phyloP scores from a whole-genome alignment of 2,797 vertebrate genomes.

The Alcedo atthis region DNA sequence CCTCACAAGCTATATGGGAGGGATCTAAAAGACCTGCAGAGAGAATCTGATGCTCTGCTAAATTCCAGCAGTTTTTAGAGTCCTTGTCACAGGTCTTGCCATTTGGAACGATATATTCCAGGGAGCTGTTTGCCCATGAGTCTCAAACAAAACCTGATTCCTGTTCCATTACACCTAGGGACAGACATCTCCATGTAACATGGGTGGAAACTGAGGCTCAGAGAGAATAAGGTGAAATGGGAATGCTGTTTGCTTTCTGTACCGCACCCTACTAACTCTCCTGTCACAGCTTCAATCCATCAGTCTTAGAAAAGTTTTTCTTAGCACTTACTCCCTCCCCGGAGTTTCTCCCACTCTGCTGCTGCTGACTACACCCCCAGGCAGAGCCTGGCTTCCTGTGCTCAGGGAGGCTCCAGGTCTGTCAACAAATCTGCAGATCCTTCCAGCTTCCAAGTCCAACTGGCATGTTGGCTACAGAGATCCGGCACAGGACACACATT shows the following conservation, averaged over 20 bases:
- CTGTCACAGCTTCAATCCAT: background rate
- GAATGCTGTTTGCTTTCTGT: background rate
- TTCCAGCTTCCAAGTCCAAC: background rate
- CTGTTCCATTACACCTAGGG: background rate
- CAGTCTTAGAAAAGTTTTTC: background rate
- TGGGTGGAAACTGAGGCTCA: background rate
- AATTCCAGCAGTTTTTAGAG: background rate
- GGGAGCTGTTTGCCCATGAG: background rate
- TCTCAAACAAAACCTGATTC: background rate
- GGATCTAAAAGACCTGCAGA: background rate
- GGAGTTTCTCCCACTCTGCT: background rate
- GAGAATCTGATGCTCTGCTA: background rate
- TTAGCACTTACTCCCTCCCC: background rate
- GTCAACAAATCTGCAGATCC: background rate
- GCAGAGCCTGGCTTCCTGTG: background rate
- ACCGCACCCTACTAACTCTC: background rate
- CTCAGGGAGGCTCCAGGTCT: background rate
- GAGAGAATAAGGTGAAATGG: rapidly evolving
- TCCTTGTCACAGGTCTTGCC: background rate
- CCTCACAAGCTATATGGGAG: background rate
- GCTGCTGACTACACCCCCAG: background rate
- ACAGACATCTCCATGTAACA: background rate
- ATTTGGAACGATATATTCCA: background rate
- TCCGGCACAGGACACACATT: background rate
- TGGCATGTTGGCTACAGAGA: background rate